phyloP scores from a whole-genome alignment of 2,888 invertebrate genomes.

The Pecten maximus region DNA sequence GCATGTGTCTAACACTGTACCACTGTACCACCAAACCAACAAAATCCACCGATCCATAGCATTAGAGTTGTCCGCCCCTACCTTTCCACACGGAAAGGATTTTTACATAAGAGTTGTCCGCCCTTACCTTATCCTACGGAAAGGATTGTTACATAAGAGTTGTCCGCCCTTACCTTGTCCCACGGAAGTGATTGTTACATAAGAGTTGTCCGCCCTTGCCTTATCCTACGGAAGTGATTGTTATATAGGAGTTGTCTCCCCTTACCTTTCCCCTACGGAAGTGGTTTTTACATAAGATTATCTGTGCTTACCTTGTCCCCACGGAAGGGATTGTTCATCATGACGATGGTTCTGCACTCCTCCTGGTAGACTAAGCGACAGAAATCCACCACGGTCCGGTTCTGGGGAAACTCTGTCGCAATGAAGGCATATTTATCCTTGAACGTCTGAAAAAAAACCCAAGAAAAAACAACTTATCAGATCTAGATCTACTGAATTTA shows the following conservation, averaged over 20 bases:
- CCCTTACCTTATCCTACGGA: too few relatives aligned
- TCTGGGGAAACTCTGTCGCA: conserved; percentile 53
- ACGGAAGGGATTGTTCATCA: conserved; percentile 7
- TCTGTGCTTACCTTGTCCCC: background rate
- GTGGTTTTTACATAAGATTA: background rate
- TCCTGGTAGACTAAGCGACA: conserved; percentile 52
- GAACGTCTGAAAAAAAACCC: conserved; percentile 45
- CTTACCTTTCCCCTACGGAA: background rate
- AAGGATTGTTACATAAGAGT: background rate
- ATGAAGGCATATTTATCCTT: conserved; percentile 48
- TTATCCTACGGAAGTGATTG: background rate
- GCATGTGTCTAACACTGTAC: too few relatives aligned
- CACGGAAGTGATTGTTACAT: background rate
- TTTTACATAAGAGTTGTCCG: background rate
- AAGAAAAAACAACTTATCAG: too few relatives aligned
- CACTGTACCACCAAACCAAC: too few relatives aligned
- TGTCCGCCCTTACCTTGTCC: background rate
- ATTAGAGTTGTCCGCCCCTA: too few relatives aligned
- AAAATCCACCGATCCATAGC: too few relatives aligned
- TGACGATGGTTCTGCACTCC: conserved; percentile 51
- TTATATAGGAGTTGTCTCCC: background rate
- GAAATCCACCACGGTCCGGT: conserved; percentile 49
- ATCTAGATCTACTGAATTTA: too few relatives aligned
- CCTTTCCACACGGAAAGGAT: too few relatives aligned
- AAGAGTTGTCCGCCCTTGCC: background rate